Conservation (phyloP, 2,888 invertebrate genomes). For the Morpho achilles region DNA sequence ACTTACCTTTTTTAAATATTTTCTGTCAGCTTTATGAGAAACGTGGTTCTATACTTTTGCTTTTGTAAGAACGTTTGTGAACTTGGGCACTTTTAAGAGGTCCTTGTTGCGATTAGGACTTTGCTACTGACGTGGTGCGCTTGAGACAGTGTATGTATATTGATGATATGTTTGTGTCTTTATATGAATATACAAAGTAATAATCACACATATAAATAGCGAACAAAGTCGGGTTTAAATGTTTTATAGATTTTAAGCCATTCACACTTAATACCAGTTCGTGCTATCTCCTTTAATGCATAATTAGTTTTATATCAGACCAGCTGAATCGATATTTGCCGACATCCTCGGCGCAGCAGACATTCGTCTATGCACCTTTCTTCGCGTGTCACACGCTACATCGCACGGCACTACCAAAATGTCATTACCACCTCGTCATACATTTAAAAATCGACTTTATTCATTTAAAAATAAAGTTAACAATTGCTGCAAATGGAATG, state of each 20-base stretch:
- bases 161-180: no score
- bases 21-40: no score
- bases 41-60: no score
- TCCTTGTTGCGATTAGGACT: no score
- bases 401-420: slow-evolving; percentile 26
- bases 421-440: slow-evolving; percentile 22
- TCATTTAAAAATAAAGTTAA: neutral
- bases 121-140: no score
- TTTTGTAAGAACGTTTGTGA: no score
- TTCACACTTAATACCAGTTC: neutral
- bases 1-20: neutral
- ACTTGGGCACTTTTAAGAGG: no score
- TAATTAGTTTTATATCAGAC: slow-evolving; percentile 50
- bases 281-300: slow-evolving; percentile 33
- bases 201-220: no score
- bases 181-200: no score
- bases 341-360: slow-evolving; percentile 55
- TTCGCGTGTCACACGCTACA: slow-evolving; percentile 66
- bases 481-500: slow-evolving; percentile 14
- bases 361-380: slow-evolving; percentile 57
- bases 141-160: no score
- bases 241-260: no score
- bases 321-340: slow-evolving; percentile 56
- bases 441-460: slow-evolving; percentile 15
- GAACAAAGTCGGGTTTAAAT: no score